phyloP scores from a whole-genome alignment of 23 tunicate genomes.

The Phallusia fumigata region DNA sequence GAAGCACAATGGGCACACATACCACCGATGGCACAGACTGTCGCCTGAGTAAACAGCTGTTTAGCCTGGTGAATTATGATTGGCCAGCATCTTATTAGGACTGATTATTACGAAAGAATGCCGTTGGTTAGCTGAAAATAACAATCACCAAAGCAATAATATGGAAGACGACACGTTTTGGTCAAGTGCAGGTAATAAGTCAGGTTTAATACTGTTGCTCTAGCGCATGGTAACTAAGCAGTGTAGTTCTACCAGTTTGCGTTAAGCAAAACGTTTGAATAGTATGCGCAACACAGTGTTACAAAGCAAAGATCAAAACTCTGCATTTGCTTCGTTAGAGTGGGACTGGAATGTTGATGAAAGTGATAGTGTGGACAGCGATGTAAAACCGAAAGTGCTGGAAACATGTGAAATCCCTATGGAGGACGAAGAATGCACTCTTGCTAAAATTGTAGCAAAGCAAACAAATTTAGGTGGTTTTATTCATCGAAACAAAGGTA shows the following conservation, averaged over 20 bases:
- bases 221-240: too few relatives aligned
- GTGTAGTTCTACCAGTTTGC: too few relatives aligned
- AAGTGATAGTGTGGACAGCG: not conserved
- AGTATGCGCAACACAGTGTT: too few relatives aligned
- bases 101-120: not conserved
- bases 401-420: not conserved
- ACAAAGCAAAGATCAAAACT: too few relatives aligned
- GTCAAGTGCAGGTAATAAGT: slow-evolving; percentile 2
- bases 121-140: not conserved
- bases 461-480: too few relatives aligned
- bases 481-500: not conserved
- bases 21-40: not conserved
- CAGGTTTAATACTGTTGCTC: too few relatives aligned
- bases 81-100: slow-evolving; percentile 1
- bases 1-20: not conserved
- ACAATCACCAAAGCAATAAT: not conserved
- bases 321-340: not conserved
- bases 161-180: not conserved
- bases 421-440: not conserved
- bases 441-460: not conserved
- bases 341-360: slow-evolving; percentile 4
- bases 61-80: not conserved
- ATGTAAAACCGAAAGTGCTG: not conserved
- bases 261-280: too few relatives aligned
- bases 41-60: not conserved